phyloP scores from a whole-genome alignment of 2,888 invertebrate species.

The Ophion costatus region DNA sequence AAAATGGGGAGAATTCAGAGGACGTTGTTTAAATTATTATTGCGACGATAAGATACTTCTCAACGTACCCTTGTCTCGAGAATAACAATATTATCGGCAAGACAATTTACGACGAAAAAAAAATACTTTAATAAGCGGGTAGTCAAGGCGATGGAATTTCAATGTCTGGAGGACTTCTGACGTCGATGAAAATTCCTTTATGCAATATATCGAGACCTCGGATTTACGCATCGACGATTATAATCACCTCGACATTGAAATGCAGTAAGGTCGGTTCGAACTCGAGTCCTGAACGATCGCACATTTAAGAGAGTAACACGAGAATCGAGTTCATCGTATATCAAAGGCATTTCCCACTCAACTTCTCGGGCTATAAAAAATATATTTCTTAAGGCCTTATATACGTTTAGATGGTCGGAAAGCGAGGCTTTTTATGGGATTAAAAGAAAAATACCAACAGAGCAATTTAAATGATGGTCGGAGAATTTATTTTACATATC shows the following conservation, averaged over 20 bases:
- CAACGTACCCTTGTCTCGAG: background rate
- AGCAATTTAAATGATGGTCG: no score
- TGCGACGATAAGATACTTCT: background rate
- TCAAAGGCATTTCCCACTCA: background rate
- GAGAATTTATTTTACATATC: no score
- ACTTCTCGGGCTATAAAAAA: background rate
- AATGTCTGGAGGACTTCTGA: background rate
- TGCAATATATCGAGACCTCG: conserved; percentile 27
- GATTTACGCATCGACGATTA: conserved; percentile 10
- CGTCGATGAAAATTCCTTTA: conserved; percentile 39
- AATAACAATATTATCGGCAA: background rate
- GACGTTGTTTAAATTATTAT: background rate
- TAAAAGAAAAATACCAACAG: no score
- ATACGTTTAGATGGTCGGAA: no score
- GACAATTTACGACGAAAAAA: background rate
- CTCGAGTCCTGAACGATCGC: conserved; percentile 21
- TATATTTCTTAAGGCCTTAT: background rate
- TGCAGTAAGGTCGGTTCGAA: conserved; percentile 6
- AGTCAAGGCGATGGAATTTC: conserved; percentile 18
- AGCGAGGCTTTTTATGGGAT: no score
- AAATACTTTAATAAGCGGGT: background rate
- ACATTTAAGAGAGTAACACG: background rate
- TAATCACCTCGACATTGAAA: conserved; percentile 51
- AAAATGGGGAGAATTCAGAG: background rate
- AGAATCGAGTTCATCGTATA: background rate